phyloP scores from a whole-genome alignment of 2,113 vertebrate species.

The Sphyrna mokarran region DNA sequence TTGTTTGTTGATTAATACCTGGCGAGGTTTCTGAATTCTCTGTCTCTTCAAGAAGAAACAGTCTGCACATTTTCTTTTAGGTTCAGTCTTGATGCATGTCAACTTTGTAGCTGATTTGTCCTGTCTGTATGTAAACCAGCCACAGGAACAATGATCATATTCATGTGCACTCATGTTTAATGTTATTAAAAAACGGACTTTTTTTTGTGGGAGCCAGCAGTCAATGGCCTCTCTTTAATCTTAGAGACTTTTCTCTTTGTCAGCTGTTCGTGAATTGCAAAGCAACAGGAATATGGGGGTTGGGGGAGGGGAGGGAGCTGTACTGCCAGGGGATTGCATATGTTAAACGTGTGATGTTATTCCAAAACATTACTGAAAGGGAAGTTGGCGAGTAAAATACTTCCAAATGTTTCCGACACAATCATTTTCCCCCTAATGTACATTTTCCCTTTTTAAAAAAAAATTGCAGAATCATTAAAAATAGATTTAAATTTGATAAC shows the following conservation, averaged over 20 bases:
- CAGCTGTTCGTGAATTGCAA: constrained; percentile 59
- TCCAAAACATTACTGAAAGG: constrained; percentile 37
- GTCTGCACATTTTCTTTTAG: constrained; percentile 49
- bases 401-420: constrained; percentile 37
- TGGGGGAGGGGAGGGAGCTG: constrained; percentile 52
- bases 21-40: constrained; percentile 42
- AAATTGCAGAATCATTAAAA: constrained; percentile 25
- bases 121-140: constrained; percentile 51
- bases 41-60: neutral
- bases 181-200: constrained; percentile 65
- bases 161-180: constrained; percentile 70
- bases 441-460: neutral
- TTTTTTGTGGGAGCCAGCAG: constrained; percentile 57
- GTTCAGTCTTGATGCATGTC: constrained; percentile 52
- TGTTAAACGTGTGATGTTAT: constrained; percentile 43
- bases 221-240: constrained; percentile 72
- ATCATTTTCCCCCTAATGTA: constrained; percentile 30
- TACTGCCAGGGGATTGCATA: constrained; percentile 53
- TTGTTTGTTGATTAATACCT: constrained; percentile 47
- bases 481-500: constrained; percentile 23
- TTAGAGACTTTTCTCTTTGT: constrained; percentile 65
- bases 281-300: constrained; percentile 55
- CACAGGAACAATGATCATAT: constrained; percentile 71
- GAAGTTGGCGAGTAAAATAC: constrained; percentile 36
- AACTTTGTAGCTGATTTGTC: constrained; percentile 65